Percentiles rank a stretch among this genome's conserved stretches.
phyloP scores from a whole-genome alignment of 2,113 vertebrate species.

The Cyanoramphus novaezelandiae region DNA sequence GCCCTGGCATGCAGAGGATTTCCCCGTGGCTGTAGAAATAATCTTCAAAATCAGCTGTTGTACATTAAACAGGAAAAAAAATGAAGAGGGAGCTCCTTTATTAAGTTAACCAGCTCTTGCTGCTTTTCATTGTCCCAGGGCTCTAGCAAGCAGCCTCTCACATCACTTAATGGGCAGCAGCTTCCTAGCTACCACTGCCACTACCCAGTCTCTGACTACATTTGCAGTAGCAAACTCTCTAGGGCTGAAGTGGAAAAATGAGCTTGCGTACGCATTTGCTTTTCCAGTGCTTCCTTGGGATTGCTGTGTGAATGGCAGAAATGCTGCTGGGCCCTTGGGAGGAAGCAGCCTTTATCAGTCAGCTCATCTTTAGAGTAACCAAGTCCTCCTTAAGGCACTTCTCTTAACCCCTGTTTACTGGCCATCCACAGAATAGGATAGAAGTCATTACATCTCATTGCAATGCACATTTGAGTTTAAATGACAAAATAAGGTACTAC shows the following conservation, averaged over 20 bases:
- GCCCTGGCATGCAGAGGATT: neutral
- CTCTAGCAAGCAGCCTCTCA: neutral
- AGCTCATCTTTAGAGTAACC: neutral
- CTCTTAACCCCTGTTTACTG: neutral
- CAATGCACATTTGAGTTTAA: neutral
- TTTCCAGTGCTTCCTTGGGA: neutral
- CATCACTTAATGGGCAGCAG: neutral
- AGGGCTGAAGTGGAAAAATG: neutral
- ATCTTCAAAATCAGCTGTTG: slow-evolving; percentile 30
- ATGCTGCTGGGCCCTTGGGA: neutral
- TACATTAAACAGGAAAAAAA: neutral
- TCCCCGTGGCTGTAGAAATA: neutral
- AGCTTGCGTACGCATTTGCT: neutral
- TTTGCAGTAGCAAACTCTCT: neutral
- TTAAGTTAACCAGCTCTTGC: slow-evolving; percentile 26
- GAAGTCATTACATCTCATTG: neutral
- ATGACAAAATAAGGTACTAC: neutral
- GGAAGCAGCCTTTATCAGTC: neutral
- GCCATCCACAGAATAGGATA: neutral
- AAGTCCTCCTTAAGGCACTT: rapidly evolving
- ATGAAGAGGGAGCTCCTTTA: neutral
- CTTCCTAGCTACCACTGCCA: neutral
- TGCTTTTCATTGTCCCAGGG: neutral
- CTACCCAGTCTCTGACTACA: neutral
- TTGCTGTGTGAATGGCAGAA: neutral